phyloP scores from a whole-genome alignment of 1,140 invertebrate species.

The Lamellibrachia luymesi region DNA sequence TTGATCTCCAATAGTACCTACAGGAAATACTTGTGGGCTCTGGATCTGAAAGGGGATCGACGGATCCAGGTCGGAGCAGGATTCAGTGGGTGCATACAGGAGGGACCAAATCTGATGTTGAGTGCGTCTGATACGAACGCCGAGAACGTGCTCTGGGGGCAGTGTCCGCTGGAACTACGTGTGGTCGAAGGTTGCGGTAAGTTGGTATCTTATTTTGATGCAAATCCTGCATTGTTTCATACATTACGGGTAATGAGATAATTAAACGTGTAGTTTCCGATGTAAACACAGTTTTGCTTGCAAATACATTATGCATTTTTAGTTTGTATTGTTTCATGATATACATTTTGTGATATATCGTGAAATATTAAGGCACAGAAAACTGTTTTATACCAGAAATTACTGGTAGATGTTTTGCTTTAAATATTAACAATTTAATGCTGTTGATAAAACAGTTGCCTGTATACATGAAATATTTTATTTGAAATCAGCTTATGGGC shows the following conservation, averaged over 20 bases:
- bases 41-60: constrained; percentile 64
- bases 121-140: constrained; percentile 63
- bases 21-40: constrained; percentile 57
- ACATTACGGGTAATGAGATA: background rate
- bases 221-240: background rate
- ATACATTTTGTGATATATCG: background rate
- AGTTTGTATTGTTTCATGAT: background rate
- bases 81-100: constrained; percentile 78
- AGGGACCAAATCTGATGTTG: constrained; percentile 79
- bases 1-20: constrained; percentile 76
- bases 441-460: no score
- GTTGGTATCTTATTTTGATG: constrained; percentile 36
- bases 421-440: no score
- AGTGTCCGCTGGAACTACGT: constrained; percentile 67
- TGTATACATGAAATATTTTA: no score
- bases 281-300: background rate
- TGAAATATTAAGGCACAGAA: background rate
- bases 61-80: constrained; percentile 69
- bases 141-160: constrained; percentile 70
- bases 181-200: constrained; percentile 63
- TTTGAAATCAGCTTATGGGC: no score
- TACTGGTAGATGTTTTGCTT: no score
- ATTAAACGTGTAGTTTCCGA: background rate
- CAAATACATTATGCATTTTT: no score
- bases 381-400: no score